phyloP scores from a whole-genome alignment of 2,113 vertebrate species.

The Porphyrio hochstetteri region DNA sequence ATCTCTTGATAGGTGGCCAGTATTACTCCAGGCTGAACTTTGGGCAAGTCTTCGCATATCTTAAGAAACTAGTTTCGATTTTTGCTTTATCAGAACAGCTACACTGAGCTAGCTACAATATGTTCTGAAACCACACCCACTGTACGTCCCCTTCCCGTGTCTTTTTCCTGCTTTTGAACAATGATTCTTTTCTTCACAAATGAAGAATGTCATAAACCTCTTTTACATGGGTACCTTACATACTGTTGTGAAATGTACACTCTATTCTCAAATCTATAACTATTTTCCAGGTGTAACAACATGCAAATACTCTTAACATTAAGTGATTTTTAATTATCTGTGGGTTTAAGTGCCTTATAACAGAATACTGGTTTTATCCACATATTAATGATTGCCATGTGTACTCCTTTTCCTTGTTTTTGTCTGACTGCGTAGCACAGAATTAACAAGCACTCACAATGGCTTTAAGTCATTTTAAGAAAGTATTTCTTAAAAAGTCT shows the following conservation, averaged over 20 bases:
- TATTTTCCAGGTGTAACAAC: neutral
- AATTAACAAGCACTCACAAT: neutral
- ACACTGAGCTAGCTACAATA: neutral
- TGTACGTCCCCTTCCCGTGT: neutral
- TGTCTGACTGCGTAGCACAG: neutral
- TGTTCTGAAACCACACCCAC: neutral
- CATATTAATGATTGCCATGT: neutral
- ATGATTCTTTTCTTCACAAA: neutral
- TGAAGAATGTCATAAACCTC: neutral
- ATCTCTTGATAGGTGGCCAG: neutral
- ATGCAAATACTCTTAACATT: neutral
- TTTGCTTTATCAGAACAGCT: neutral
- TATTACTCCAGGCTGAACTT: neutral
- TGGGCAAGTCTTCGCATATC: neutral
- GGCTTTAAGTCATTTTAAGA: neutral
- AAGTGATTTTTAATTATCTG: neutral
- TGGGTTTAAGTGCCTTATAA: neutral
- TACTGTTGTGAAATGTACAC: neutral
- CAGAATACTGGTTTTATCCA: neutral
- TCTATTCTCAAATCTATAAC: neutral
- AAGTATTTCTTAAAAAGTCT: neutral
- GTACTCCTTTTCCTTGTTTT: neutral
- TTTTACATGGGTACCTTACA: neutral
- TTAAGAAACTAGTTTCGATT: neutral
- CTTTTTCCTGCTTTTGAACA: neutral